Evolutionary conservation across 2,797 vertebrate genomes (phyloP), one percentile per base, ranked within the genome.

Genomic region (Merluccius polli): DNA sequence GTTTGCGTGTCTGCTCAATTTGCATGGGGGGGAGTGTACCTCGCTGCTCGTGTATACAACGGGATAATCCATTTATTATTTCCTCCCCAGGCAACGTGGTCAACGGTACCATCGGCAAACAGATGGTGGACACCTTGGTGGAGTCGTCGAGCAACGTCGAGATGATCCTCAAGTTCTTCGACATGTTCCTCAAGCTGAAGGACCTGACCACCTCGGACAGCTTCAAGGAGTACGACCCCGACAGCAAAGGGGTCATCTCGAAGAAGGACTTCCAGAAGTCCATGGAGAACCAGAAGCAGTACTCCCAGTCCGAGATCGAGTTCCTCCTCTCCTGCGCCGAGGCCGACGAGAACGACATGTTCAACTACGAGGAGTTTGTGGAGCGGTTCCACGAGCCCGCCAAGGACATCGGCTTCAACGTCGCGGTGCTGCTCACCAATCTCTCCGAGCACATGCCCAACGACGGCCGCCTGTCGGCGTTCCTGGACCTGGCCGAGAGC

Each of bases 141-240:
- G 98, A 99, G 75, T 99, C 98, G 32, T 99, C 98, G 27, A 97
- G 95, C 91, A 99, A 99, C 41, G 96, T 99, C 84, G 98, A 99
- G 92, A 98, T 99, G 97, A 99, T 99, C 87, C 93, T 99, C 63
- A 99, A 99, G 87, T 99, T 99, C 91, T 99, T 99, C 65, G 98
- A 99, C 90, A 99, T 99, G 98, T 99, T 99, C 90, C 96, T 99
- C 81, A 99, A 99, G 90, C 88, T 99, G 87, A 99, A 99, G 90
- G 98, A 99, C 86, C 92, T 99, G 85, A 99, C 97, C 32, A 95
- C 95, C 73, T 99, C 98, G 0, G 98, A 99, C 79, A 94, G 94
- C 89, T 99, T 99, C 89, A 97, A 96, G 87, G 97, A 98, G 76
- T 95, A 96, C 31, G 98, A 99, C 85, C 91, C 94, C 0, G 97